Evolutionary conservation across 2,797 vertebrate genomes (phyloP).

Genomic region (Syngnathus rostellatus): DNA sequence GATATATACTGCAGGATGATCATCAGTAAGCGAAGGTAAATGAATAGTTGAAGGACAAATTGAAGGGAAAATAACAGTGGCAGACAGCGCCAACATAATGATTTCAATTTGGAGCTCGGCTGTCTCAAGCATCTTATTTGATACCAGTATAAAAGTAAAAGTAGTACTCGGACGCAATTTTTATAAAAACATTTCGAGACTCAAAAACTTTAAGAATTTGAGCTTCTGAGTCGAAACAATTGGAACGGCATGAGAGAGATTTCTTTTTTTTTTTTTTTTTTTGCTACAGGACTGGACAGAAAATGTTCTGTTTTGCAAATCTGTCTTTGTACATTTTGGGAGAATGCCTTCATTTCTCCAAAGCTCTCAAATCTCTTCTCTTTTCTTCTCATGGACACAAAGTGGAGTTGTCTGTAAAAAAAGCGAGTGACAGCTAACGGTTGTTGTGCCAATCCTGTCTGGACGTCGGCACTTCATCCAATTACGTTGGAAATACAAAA

Average conservation of each 20-base stretch:
- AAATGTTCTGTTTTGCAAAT: constrained; percentile 9
- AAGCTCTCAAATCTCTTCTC: constrained; percentile 34
- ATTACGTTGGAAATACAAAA: constrained; percentile 74
- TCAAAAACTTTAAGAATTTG: too few species aligned
- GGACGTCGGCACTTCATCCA: constrained; percentile 65
- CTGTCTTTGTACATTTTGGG: constrained; percentile 20
- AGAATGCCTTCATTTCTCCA: constrained; percentile 25
- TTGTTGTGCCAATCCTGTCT: constrained; percentile 63
- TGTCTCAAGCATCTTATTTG: not conserved
- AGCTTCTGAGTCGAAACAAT: too few species aligned
- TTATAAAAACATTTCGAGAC: too few species aligned
- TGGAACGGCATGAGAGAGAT: too few species aligned
- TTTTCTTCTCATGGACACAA: constrained; percentile 47
- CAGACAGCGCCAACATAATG: not conserved
- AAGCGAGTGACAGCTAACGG: constrained; percentile 61
- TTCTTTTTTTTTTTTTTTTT: too few species aligned
- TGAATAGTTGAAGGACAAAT: not conserved
- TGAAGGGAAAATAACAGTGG: not conserved
- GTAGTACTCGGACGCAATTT: too few species aligned
- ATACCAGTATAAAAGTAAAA: not conserved
- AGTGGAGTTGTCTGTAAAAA: constrained; percentile 50
- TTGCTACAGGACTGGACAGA: not conserved
- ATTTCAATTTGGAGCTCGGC: not conserved
- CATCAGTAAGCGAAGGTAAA: not conserved
- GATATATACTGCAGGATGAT: not conserved